These are phyloP conservation scores for Gymnothorax reevesii DNA, from an alignment of 2,797 vertebrate genomes.

Conservation along the genomic window DNA sequence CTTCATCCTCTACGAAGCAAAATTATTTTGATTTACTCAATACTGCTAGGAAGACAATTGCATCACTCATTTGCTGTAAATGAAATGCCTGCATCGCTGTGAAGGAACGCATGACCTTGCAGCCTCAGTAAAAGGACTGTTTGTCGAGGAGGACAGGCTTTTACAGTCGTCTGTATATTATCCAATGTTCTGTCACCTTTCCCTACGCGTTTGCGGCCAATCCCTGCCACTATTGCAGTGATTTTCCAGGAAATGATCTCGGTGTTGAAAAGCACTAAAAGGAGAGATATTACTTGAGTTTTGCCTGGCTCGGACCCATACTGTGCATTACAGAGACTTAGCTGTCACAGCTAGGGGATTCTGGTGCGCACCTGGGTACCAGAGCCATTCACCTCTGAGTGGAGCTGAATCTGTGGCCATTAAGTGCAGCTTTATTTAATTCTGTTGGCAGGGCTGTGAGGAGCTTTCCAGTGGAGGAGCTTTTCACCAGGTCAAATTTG, in stretches of 20 bases:
- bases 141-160: not conserved
- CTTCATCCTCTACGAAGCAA: not conserved
- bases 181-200: constrained; percentile 49
- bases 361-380: not conserved
- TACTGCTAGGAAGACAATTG: not conserved
- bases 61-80: not conserved
- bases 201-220: constrained; percentile 44
- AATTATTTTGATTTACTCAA: not conserved
- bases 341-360: not conserved
- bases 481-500: not conserved
- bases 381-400: not conserved
- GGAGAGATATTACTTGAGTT: not conserved
- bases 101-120: not conserved
- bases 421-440: not conserved
- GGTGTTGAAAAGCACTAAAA: not conserved
- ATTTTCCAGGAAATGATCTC: constrained; percentile 40
- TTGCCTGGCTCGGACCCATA: not conserved
- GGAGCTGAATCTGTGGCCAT: not conserved
- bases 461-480: not conserved
- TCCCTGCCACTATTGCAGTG: constrained; percentile 40
- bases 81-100: not conserved
- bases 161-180: constrained; percentile 32
- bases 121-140: not conserved
- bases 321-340: not conserved
- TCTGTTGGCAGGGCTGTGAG: not conserved